Evolutionary conservation across 1,140 invertebrate genomes (phyloP).

Genomic region (Eciton burchellii): DNA sequence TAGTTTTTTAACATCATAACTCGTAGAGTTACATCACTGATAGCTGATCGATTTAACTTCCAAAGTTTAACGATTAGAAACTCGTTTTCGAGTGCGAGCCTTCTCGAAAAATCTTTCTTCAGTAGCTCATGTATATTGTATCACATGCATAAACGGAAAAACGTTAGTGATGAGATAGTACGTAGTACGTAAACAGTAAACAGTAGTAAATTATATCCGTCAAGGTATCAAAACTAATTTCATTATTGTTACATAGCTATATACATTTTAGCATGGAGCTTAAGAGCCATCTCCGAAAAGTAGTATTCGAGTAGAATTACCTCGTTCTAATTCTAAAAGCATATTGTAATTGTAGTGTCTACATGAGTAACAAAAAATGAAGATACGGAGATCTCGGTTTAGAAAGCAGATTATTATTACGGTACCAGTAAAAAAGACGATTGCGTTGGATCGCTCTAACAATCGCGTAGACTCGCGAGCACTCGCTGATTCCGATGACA

Average conservation of each 20-base stretch:
- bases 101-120: not conserved
- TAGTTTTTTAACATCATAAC: constrained; percentile 26
- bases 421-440: constrained; percentile 19
- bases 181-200: constrained; percentile 7
- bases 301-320: constrained; percentile 23
- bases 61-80: constrained; percentile 30
- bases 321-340: not conserved
- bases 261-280: constrained; percentile 33
- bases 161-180: constrained; percentile 5
- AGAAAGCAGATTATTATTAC: constrained; percentile 7
- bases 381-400: not conserved
- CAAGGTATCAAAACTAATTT: constrained; percentile 44
- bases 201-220: not conserved
- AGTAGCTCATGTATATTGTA: not conserved
- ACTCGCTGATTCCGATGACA: constrained; percentile 19
- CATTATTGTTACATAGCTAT: constrained; percentile 17
- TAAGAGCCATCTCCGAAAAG: constrained; percentile 17
- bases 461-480: constrained; percentile 12
- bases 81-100: constrained; percentile 21
- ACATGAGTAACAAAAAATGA: not conserved
- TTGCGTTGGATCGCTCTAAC: not conserved
- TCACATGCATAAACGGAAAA: not conserved
- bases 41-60: constrained; percentile 13
- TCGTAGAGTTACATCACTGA: not conserved
- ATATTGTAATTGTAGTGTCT: not conserved